Conservation (phyloP, 2,888 invertebrate species). For the Melanostoma mellinum region DNA sequence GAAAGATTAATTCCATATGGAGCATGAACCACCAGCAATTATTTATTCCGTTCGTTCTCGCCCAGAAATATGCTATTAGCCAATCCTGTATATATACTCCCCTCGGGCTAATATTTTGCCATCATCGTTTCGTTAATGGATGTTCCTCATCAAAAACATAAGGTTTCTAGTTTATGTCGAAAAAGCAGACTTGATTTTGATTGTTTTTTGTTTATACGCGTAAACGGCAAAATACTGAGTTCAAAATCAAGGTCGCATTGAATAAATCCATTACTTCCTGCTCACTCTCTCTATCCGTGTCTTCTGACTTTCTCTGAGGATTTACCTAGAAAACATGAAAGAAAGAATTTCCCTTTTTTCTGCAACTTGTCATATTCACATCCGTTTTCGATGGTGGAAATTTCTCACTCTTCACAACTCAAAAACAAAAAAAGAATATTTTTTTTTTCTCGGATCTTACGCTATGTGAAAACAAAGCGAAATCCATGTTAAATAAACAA, state of each 20-base stretch:
- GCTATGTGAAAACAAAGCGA: constrained; percentile 57
- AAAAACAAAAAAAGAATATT: constrained; percentile 32
- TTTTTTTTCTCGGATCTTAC: constrained; percentile 35
- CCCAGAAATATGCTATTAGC: constrained; percentile 26
- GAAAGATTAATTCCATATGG: constrained; percentile 58
- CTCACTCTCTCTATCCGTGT: neutral
- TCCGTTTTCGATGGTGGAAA: constrained; percentile 34
- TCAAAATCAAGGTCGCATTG: constrained; percentile 67
- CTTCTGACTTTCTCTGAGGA: neutral
- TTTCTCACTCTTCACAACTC: constrained; percentile 1
- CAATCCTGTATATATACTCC: constrained; percentile 3
- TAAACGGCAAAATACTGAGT: constrained; percentile 38
- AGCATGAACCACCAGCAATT: constrained; percentile 19
- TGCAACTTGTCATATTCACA: constrained; percentile 27
- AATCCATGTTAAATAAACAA: constrained; percentile 69
- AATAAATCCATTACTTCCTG: constrained; percentile 36
- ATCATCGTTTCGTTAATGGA: constrained; percentile 56
- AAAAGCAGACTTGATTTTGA: constrained; percentile 41
- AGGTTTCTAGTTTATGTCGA: constrained; percentile 62
- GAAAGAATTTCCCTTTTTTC: constrained; percentile 17
- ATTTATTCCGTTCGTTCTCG: constrained; percentile 27
- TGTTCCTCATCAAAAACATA: constrained; percentile 66
- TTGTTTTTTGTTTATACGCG: constrained; percentile 18
- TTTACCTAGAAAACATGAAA: neutral
- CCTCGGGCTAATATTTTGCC: constrained; percentile 42